Percentiles rank a stretch among this genome's conserved stretches.
Evolutionary conservation across 2,113 vertebrate species (phyloP).

Genomic region (Pituophis catenifer): DNA sequence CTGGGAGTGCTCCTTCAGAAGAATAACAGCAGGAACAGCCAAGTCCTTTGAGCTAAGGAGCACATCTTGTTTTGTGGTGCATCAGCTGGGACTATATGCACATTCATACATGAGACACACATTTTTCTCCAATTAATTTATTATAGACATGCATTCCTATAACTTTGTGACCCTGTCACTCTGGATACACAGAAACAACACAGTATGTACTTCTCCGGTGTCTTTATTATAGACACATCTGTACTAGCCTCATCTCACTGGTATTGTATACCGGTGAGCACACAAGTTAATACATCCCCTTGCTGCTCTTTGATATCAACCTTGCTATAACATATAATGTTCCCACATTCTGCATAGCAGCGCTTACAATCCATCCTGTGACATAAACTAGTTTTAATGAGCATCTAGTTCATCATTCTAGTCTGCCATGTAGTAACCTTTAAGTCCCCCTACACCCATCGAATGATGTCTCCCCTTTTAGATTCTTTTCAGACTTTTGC

Average conservation of each 20-base stretch:
- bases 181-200: background rate
- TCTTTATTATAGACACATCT: background rate
- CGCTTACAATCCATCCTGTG: background rate
- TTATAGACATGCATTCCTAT: background rate
- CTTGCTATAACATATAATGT: background rate
- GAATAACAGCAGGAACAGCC: background rate
- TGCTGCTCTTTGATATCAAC: background rate
- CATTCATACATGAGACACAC: background rate
- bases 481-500: background rate
- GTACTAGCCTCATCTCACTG: background rate
- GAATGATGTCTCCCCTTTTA: background rate
- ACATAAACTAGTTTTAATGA: background rate
- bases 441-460: background rate
- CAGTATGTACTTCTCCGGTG: background rate
- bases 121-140: background rate
- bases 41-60: background rate
- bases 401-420: background rate
- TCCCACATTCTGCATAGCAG: background rate
- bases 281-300: background rate
- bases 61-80: background rate
- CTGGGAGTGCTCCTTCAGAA: background rate
- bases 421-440: background rate
- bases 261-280: background rate
- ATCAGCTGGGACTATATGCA: background rate
- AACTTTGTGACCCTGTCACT: background rate